Evolutionary conservation across 2,113 vertebrate genomes (phyloP).

Genomic region (Gulo gulo): DNA sequence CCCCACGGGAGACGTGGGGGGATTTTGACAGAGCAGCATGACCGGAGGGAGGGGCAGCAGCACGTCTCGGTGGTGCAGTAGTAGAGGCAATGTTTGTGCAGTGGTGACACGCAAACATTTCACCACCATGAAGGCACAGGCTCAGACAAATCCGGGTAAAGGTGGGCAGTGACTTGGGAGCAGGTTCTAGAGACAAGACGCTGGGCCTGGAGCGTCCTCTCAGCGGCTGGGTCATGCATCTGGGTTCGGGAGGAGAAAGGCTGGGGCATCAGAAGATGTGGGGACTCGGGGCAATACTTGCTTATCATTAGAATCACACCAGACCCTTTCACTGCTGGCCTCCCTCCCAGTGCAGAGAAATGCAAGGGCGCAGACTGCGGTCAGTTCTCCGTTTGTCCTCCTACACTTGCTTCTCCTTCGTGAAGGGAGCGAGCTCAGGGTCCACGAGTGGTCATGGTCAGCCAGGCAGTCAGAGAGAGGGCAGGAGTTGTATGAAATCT

Average conservation of each 20-base stretch:
- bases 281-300: rapidly evolving
- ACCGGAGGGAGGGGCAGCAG: no score
- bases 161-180: neutral
- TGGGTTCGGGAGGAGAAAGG: neutral
- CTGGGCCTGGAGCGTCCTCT: no score
- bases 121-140: neutral
- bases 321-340: neutral
- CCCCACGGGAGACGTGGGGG: rapidly evolving
- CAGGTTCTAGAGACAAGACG: neutral
- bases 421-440: neutral
- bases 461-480: no score
- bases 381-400: neutral
- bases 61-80: rapidly evolving
- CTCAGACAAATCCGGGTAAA: rapidly evolving
- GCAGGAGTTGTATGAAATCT: neutral
- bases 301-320: no score
- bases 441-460: neutral
- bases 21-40: rapidly evolving
- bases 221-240: rapidly evolving
- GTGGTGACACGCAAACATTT: rapidly evolving
- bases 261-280: no score
- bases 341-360: neutral
- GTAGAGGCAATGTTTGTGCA: no score
- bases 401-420: neutral
- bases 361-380: no score